Base-by-base conservation (phyloP, 2,797 vertebrate species). In the Taenioides sp. region DNA sequence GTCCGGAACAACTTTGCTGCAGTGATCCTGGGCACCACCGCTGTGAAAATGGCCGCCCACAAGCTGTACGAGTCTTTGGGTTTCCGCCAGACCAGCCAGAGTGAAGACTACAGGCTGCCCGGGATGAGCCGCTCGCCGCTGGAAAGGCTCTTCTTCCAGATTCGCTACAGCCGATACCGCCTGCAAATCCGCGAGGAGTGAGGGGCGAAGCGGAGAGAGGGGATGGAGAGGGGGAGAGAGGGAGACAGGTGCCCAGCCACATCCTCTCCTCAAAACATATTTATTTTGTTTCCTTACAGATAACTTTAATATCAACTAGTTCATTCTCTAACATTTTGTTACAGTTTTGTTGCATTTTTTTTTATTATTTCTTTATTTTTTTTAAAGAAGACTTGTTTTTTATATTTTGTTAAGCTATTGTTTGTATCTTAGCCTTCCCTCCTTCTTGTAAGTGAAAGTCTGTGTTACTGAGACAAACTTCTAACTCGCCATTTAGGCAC, bases 141-240 rank as follows among this genome's bases (percentile, higher is more conserved):
- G 73, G 97, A 99, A 95, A 96, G 95, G 93, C 94, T 99, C 90
- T 99, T 99, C 94, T 99, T 99, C 93, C 98, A 99, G 95, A 95
- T 99, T 87, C 98, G 97, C 88, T 96, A 99, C 91, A 96, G 97
- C 92, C 96, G 95, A 91, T 99, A 99, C 93, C 96, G 96, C 92
- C 93, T 99, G 93, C 97, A 99, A 94, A 95, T 99, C 83, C 96
- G 96, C 43, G 98, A 99, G 92, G 97, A 99, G 95, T 99, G 95
- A 82, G 80, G 78, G 78, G 75, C 60, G 66, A 79, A 84, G 75
- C 76, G 68, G 37, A 80, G 67, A 79, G 12, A 47, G 79, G 96
- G 93, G 71, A 77, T 64, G 65, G 80, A 85, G 75, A 80, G 67
- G 54, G 81, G 68, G 81, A 80, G 96, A 94, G 71, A 54, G 82